Base-by-base conservation (phyloP, 2,888 invertebrate species). In the Stomorhina lunata region DNA sequence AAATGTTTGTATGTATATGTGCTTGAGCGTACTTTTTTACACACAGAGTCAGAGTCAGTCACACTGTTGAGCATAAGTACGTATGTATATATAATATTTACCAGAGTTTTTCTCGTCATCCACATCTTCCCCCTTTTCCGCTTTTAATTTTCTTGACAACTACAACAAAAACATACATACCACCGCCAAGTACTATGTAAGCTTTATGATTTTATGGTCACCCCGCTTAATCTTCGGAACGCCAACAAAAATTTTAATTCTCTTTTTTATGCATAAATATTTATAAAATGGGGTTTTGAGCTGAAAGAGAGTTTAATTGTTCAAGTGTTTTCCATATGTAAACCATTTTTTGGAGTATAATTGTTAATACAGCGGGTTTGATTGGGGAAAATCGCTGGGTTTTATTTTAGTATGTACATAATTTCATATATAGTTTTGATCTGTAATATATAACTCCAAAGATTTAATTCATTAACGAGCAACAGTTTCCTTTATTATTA, bases 71-170 rank as follows among this genome's bases (percentile, higher is more conserved):
- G 48, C 50, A 25, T 45, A 34, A n/a, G n/a, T n/a, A n/a, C n/a
- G n/a, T n/a, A n/a, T n/a, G n/a, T n/a, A n/a, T n/a, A n/a, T n/a
- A n/a, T n/a, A n/a, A n/a, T n/a, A n/a, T 22, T 72, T 69, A 50
- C 48, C 68, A 66, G 17, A 45, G 29, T 9, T 50, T 66, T 65
- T 55, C 45, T 12, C 22, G 2, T 12, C 12, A 27, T 48, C 66
- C 34, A 25, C 17, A 25, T 20, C 17, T 34, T 57, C 27, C 17
- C 34, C 22, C 27, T 22, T 2, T 43, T 43, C 32, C 4, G 7
- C 12, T 29, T n/a, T n/a, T n/a, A n/a, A n/a, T 2, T 6, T 25
- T 82, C 75, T 66, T 78, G 81, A 84, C 83, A 77, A 85, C 68
- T 65, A 25, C 57, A 69, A 73, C 53, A 66, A 65, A 10, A 69